Base-by-base conservation (phyloP, 1,140 invertebrate species). In the Lasioglossum albipes region DNA sequence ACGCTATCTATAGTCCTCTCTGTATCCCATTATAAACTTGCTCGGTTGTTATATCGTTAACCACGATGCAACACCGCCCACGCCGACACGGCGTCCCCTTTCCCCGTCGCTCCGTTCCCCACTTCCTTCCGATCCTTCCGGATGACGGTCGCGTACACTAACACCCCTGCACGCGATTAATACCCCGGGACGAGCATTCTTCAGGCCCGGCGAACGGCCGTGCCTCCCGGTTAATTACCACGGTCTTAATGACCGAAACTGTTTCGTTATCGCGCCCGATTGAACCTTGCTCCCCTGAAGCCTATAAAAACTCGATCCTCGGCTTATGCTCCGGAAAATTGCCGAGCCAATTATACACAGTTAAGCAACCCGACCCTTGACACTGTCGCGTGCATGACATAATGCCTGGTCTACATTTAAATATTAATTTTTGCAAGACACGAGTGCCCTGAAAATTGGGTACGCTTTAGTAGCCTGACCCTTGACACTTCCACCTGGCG, bases 11-110 rank as follows among this genome's bases (percentile, higher is more conserved):
- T 65, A 71, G 74, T 67, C 71, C 69, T 31, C 69, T 31, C 41
- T 41, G 67, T 72, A 72, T 73, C 76, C 79, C 76, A 85, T 87
- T 85, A 85, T 73, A 82, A 87, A 87, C 67, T 87, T 87, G 42
- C 71, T 41, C 41, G 27, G n/a, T 49, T 72, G 73, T 77, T 84
- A 82, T 84, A 66, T 75, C 71, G 61, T 82, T 82, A 82, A 82
- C 80, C 71, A 27, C 62, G 45, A 41, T 64, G 70, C 61, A 73
- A 70, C 71, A 49, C n/a, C 54, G 22, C 62, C 59, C 31, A 22
- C 54, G 22, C 18, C 22, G 49, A 42, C 64, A 27, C 13, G 20
- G 20, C 22, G n/a, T 12, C 18, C 20, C 71, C 62, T 13, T n/a
- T 2, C 13, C 45, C 10, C 45, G 2, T 2, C 13, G 0, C n/a